phyloP scores from a whole-genome alignment of 2,888 invertebrate species.

The Sclerodermus sp. region DNA sequence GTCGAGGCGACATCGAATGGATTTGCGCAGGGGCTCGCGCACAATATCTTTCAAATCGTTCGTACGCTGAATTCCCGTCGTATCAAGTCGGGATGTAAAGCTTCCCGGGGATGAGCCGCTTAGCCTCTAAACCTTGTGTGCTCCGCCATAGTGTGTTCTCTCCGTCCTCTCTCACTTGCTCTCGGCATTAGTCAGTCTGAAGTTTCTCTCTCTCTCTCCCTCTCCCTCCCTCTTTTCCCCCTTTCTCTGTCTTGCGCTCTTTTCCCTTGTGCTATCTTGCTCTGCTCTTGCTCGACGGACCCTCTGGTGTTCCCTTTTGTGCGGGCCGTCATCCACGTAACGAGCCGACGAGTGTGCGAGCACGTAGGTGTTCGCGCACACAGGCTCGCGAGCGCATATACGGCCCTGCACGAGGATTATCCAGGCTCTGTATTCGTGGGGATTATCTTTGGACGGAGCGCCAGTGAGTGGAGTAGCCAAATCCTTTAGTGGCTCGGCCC shows the following conservation, averaged over 20 bases:
- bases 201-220: conserved; percentile 10
- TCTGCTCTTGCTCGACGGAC: conserved; percentile 10
- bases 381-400: conserved; percentile 18
- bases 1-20: neutral
- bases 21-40: conserved; percentile 6
- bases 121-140: conserved; percentile 56
- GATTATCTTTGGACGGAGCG: conserved; percentile 50
- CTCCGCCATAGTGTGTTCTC: conserved; percentile 37
- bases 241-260: no score
- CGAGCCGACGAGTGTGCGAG: conserved; percentile 4
- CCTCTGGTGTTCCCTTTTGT: conserved; percentile 32
- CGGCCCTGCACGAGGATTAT: conserved; percentile 51
- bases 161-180: conserved; percentile 9
- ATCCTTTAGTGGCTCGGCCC: conserved; percentile 47
- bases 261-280: no score
- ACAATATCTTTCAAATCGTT: conserved; percentile 46
- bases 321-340: conserved; percentile 30
- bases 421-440: conserved; percentile 52
- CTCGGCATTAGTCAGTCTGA: no score
- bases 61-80: conserved; percentile 40
- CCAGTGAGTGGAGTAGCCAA: conserved; percentile 38
- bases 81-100: conserved; percentile 51
- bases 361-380: conserved; percentile 17
- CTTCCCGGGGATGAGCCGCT: conserved; percentile 56
- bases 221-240: no score